Base-by-base conservation (phyloP, 1,140 invertebrate species). In the Tetramorium simillimum region DNA sequence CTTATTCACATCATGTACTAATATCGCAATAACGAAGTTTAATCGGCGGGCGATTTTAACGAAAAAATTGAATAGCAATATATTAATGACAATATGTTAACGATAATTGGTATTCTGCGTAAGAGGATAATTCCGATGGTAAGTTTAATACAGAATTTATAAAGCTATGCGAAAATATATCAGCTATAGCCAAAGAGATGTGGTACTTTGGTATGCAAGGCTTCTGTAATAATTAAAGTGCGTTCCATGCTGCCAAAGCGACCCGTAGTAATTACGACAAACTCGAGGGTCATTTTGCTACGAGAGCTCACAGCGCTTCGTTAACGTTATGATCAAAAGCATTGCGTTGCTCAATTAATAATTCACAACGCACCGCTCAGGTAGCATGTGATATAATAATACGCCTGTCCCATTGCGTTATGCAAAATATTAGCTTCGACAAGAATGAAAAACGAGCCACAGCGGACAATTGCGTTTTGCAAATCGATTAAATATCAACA, bases 241-340 rank as follows among this genome's bases (percentile, higher is more conserved):
- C 80, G 80, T 75, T 40, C 40, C 69, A 58, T 40, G 37, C 56
- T 49, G 53, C 69, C 80, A 75, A 84, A 84, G 80, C 67, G 37
- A 62, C 69, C 80, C 40, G 18, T 56, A 75, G 69, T 84, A 75
- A 84, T 84, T 84, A 84, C 80, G 80, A 84, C 40, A 75, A 84
- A 75, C 69, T 84, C 69, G 69, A 60, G 69, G 69, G 69, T 73
- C 53, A 73, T 75, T 84, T 84, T 75, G 24, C 58, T 75, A 62
- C 69, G 53, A 75, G 80, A 60, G 69, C 69, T 75, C 69, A 58
- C 53, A 24, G 80, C 37, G 67, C 80, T 84, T 84, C 80, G 80
- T 84, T 84, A 84, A 84, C 80, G 53, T 84, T 75, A 84, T 75
- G 53, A 75, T 84, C 80, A 84, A 84, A 84, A 84, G 80, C 80